Evolutionary conservation across 2,888 invertebrate species (phyloP).

Genomic region (Diloba caeruleocephala): DNA sequence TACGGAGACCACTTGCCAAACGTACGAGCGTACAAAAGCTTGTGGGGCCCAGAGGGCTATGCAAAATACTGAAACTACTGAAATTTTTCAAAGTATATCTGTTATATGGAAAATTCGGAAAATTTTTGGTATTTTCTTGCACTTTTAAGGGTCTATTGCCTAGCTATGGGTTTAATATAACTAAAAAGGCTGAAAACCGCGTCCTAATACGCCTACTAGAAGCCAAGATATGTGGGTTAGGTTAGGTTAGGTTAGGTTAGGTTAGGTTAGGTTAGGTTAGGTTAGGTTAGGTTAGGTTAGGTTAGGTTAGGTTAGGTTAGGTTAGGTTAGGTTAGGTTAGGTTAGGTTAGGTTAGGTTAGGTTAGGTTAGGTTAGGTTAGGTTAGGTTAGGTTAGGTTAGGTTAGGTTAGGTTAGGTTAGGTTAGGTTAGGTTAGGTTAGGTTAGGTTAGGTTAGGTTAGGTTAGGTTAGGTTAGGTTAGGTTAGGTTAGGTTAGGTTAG

Average conservation of each 20-base stretch:
- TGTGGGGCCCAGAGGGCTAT: no score
- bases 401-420: conserved; percentile 27
- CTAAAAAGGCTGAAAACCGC: no score
- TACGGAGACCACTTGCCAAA: no score
- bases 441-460: conserved; percentile 26
- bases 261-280: conserved; percentile 29
- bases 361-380: conserved; percentile 33
- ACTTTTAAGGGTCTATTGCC: no score
- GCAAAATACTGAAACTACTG: no score
- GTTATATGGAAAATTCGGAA: no score
- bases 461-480: conserved; percentile 25
- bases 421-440: conserved; percentile 19
- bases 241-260: conserved; percentile 29
- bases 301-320: conserved; percentile 29
- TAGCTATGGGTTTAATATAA: no score
- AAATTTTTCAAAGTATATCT: no score
- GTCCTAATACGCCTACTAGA: no score
- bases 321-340: conserved; percentile 29
- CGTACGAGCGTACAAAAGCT: no score
- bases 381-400: conserved; percentile 25
- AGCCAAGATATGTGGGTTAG: no score
- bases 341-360: conserved; percentile 28
- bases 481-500: conserved; percentile 26
- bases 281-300: conserved; percentile 29
- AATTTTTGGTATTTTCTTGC: no score